A percentile compares a stretch with the other conserved stretches of the same genome.
These are phyloP conservation scores for Agriopis aurantiaria DNA, from an alignment of 2,888 invertebrate genomes.

Conservation along the genomic window DNA sequence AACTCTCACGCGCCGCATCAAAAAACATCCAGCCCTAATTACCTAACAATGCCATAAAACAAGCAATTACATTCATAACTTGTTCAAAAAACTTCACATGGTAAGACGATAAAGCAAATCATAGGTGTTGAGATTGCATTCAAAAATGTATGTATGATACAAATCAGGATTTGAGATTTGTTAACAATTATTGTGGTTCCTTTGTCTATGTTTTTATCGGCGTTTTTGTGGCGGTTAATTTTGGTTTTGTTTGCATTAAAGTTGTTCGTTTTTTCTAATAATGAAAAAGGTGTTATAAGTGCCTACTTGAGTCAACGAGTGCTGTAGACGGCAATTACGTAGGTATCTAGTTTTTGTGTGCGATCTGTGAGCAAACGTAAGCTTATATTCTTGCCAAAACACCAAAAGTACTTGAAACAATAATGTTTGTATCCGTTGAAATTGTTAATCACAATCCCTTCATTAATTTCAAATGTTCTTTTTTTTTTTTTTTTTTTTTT, in stretches of 20 bases:
- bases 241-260: constrained; percentile 20
- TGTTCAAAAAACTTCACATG: constrained; percentile 25
- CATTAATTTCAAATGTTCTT: no score
- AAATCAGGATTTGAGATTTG: constrained; percentile 22
- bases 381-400: no score
- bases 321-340: neutral
- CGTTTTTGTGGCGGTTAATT: constrained; percentile 21
- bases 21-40: constrained; percentile 32
- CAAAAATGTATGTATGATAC: constrained; percentile 19
- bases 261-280: constrained; percentile 9
- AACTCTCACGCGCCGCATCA: constrained; percentile 32
- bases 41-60: constrained; percentile 37
- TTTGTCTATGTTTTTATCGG: constrained; percentile 25
- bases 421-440: no score
- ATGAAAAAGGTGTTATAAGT: constrained; percentile 7
- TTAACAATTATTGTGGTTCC: constrained; percentile 27
- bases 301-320: neutral
- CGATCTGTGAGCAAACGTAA: neutral
- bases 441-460: no score
- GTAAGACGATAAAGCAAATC: constrained; percentile 27
- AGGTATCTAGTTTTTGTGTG: neutral
- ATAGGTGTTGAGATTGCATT: constrained; percentile 37
- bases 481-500: no score
- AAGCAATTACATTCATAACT: constrained; percentile 35
- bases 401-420: no score